Conservation (phyloP, 2,113 vertebrate species). For the Crotalus helleri region DNA sequence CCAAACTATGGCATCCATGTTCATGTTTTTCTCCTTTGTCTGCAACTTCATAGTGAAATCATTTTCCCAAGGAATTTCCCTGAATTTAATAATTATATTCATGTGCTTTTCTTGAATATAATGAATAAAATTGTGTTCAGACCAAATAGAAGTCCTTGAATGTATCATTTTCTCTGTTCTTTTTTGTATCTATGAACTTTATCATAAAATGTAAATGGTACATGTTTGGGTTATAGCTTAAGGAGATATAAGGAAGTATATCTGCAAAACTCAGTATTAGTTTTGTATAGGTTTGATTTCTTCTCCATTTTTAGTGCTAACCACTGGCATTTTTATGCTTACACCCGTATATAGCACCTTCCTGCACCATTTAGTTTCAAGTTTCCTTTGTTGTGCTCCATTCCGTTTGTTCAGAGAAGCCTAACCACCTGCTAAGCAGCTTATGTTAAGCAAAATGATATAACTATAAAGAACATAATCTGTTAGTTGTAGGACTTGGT, state of each 20-base stretch:
- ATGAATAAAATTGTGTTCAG: too few relatives aligned
- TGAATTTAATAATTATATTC: too few relatives aligned
- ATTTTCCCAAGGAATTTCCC: too few relatives aligned
- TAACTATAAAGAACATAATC: too few relatives aligned
- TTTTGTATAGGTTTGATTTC: background rate
- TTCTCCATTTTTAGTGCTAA: background rate
- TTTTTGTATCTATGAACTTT: background rate
- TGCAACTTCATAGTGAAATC: too few relatives aligned
- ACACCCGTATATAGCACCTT: background rate
- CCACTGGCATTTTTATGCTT: background rate
- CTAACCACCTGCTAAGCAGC: background rate
- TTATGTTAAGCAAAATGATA: too few relatives aligned
- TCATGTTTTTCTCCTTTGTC: too few relatives aligned
- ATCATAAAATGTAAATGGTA: background rate
- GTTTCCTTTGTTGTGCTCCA: background rate
- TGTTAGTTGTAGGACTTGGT: too few relatives aligned
- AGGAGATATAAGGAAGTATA: background rate
- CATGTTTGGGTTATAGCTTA: background rate
- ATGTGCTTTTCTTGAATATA: too few relatives aligned
- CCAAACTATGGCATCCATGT: too few relatives aligned
- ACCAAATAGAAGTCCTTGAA: background rate
- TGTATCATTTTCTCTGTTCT: background rate
- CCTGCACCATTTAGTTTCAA: background rate
- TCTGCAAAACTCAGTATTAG: background rate
- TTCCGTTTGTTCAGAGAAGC: background rate